These are phyloP conservation scores for Taxidea taxus DNA, from an alignment of 2,113 vertebrate species.

Conservation along the genomic window DNA sequence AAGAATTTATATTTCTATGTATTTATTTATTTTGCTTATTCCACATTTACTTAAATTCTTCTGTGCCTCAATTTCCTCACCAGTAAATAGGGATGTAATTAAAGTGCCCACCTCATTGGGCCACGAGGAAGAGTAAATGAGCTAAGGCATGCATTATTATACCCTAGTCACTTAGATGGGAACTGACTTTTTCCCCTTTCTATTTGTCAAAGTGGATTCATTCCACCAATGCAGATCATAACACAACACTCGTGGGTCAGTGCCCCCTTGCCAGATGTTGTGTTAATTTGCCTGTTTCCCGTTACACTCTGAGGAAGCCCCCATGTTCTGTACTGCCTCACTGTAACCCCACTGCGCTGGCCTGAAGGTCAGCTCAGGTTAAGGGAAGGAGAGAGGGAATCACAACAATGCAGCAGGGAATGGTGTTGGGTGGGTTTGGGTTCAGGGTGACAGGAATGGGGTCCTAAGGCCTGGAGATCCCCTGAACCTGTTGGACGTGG, in stretches of 20 bases:
- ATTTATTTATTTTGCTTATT: not conserved
- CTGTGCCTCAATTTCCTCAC: not conserved
- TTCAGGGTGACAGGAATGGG: not conserved
- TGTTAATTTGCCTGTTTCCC: not conserved
- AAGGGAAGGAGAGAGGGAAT: not conserved
- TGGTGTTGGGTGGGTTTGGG: not conserved
- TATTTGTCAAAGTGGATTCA: not conserved
- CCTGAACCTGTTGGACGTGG: not conserved
- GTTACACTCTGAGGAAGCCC: not conserved
- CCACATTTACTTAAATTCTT: not conserved
- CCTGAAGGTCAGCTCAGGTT: not conserved
- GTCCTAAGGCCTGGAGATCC: not conserved
- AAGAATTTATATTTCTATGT: not conserved
- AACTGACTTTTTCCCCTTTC: not conserved
- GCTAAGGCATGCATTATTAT: not conserved
- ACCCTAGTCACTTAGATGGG: too few relatives aligned
- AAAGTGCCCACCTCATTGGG: not conserved
- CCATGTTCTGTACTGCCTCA: not conserved
- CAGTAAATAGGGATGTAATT: not conserved
- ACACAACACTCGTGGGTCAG: not conserved
- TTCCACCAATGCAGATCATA: not conserved
- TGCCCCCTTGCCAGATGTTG: not conserved
- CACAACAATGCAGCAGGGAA: not conserved
- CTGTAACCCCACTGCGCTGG: not conserved
- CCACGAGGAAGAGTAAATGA: not conserved